Evolutionary conservation across 2,113 vertebrate species (phyloP).

Genomic region (Mirounga angustirostris): DNA sequence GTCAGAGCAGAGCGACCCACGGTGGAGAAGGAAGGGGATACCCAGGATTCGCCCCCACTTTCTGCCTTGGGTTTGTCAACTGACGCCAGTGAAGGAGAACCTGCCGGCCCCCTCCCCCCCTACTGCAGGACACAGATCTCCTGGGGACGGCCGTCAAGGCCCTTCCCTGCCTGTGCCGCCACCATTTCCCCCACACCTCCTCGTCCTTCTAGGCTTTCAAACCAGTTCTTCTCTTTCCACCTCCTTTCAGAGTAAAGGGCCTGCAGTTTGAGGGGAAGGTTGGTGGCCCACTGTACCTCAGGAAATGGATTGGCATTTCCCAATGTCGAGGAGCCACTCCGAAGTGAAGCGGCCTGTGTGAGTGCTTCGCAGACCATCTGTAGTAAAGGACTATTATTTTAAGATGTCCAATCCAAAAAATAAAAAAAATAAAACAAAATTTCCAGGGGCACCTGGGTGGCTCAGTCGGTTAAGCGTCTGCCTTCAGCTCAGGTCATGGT

Average conservation of each 20-base stretch:
- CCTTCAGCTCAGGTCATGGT: background rate
- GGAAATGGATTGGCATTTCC: background rate
- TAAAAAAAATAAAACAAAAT: background rate
- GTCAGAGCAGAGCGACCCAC: background rate
- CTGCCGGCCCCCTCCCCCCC: background rate
- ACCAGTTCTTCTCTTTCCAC: constrained; percentile 1
- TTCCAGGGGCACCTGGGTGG: background rate
- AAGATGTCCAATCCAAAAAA: background rate
- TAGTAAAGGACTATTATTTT: background rate
- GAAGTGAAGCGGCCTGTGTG: background rate
- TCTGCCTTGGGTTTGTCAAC: background rate
- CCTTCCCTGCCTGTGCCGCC: background rate
- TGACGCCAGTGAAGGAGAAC: background rate
- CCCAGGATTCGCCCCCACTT: background rate
- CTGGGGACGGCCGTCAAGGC: background rate
- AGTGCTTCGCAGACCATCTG: background rate
- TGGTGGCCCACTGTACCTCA: background rate
- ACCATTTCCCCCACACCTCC: background rate
- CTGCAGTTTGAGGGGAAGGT: background rate
- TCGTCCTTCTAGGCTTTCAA: constrained; percentile 3
- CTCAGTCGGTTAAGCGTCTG: background rate
- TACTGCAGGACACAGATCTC: background rate
- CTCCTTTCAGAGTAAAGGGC: background rate
- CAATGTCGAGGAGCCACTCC: constrained; percentile 1
- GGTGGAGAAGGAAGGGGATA: background rate